Evolutionary conservation across 2,888 invertebrate genomes (phyloP), one percentile per base, ranked within the genome.

Genomic region (Philereme vetulata): DNA sequence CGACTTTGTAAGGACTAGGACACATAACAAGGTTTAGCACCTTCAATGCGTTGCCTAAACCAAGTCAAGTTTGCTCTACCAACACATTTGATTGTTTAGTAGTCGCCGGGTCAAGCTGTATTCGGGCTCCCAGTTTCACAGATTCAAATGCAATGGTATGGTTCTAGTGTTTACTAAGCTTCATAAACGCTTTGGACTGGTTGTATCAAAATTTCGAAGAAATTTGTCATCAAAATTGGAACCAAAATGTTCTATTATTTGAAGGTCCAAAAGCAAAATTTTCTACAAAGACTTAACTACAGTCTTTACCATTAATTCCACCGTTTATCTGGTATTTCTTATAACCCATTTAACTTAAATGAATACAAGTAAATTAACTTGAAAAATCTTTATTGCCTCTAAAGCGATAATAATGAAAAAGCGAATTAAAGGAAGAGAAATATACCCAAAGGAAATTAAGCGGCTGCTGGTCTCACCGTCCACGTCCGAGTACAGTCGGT

Each of bases 361-460:
- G 48, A 51, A 57, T 56, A 47, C 51, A 49, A 59, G 59, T 67
- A 67, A 67, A 63, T 64, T 62, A 51, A 62, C 52, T 64, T 57
- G 56, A 62, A 62, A 61, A 62, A 65, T 53, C 57, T 53, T 65
- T 44, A 65, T 57, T 57, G 53, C 56, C 47, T 60, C 44, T 6
- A 62, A 51, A 58, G 49, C 62, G 47, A 47, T 60, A 62, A 57
- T 63, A 59, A 67, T 57, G 61, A 61, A 60, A 56, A 52, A 51
- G 48, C 32, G 51, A 62, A 65, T 62, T 64, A 65, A 58, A 59
- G 51, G 40, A 53, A 63, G 45, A 43, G 44, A 21, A 63, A 53
- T 62, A 65, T 53, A 56, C 67, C 67, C 67, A 56, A 48, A 64
- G 67, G 62, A 67, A 67, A 67, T 65, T 56, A 65, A 62, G 21